Conservation (phyloP, 2,113 vertebrate species). For the Piprites chloris region DNA sequence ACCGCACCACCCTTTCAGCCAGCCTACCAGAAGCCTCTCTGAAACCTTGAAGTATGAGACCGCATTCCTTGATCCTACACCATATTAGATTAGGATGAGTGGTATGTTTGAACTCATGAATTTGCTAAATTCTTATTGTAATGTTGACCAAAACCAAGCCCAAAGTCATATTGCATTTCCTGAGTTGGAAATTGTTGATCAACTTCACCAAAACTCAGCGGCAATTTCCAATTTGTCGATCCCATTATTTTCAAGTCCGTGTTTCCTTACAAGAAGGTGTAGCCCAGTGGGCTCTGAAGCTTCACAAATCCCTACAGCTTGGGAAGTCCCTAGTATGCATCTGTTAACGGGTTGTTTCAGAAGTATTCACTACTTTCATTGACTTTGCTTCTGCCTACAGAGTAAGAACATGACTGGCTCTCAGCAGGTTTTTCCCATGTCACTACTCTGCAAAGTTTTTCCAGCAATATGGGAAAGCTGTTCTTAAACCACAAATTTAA, state of each 20-base stretch:
- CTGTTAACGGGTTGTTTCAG: background rate
- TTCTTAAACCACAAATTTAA: background rate
- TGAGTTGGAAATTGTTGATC: background rate
- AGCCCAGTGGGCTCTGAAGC: background rate
- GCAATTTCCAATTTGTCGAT: background rate
- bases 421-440: background rate
- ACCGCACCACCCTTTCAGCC: background rate
- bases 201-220: background rate
- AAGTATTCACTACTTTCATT: background rate
- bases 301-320: background rate
- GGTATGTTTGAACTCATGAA: background rate
- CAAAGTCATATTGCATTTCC: background rate
- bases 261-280: background rate
- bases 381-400: background rate
- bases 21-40: background rate
- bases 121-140: background rate
- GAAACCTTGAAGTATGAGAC: background rate
- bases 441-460: background rate
- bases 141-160: background rate
- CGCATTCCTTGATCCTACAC: background rate
- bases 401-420: background rate
- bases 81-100: background rate
- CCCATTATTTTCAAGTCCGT: background rate
- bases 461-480: background rate
- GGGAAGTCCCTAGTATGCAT: background rate